phyloP scores from a whole-genome alignment of 2,113 vertebrate species.

The Otis tarda region DNA sequence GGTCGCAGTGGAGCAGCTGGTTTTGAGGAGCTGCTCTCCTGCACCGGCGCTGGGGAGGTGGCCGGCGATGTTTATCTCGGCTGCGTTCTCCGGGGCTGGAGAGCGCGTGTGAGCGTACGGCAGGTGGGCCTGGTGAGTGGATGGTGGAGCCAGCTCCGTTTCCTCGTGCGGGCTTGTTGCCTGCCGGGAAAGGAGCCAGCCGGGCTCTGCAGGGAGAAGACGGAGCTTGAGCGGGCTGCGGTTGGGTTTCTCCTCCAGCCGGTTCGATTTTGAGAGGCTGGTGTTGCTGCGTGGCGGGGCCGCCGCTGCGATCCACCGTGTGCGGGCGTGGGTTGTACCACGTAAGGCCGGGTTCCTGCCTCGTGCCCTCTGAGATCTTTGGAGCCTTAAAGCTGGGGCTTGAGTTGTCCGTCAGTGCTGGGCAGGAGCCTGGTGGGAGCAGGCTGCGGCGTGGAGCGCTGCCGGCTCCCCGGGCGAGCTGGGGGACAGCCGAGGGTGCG shows the following conservation, averaged over 20 bases:
- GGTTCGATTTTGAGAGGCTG: not conserved
- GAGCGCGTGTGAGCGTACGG: not conserved
- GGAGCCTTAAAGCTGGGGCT: not conserved
- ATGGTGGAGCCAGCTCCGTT: not conserved
- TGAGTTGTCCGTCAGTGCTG: not conserved
- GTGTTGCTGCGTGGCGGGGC: not conserved
- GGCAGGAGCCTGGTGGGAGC: not conserved
- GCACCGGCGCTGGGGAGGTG: not conserved
- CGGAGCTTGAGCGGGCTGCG: not conserved
- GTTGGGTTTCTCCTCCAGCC: not conserved
- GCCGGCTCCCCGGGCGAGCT: not conserved
- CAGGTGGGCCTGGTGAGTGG: constrained; percentile 18
- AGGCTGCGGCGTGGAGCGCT: not conserved
- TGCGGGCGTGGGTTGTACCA: rapidly evolving
- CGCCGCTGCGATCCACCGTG: not conserved
- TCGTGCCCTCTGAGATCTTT: not conserved
- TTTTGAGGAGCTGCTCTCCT: not conserved
- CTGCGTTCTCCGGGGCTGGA: not conserved
- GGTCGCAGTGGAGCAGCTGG: not conserved
- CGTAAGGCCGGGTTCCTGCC: not conserved
- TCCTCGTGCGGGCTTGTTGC: not conserved
- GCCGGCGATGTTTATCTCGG: not conserved
- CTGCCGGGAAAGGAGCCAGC: not conserved
- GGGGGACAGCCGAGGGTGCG: not conserved
- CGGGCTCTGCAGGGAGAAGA: not conserved